These are phyloP conservation scores for Gymnobelideus leadbeateri DNA, from an alignment of 2,113 vertebrate genomes.

Conservation along the genomic window DNA sequence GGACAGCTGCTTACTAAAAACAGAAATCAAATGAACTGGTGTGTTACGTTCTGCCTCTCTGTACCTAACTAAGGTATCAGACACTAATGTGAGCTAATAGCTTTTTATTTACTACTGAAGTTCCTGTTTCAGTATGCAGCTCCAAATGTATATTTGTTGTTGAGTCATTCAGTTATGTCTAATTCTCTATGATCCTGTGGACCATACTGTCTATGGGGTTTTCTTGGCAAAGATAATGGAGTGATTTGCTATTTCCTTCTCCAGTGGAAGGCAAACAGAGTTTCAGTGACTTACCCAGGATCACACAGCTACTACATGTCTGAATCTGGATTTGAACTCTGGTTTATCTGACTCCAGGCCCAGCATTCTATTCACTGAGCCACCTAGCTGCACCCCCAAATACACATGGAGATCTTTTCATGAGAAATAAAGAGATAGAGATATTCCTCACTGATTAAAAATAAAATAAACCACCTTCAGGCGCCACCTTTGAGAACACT, in stretches of 20 bases:
- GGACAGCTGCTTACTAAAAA: constrained; percentile 74
- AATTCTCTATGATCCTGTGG: too few relatives aligned
- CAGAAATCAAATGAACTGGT: constrained; percentile 61
- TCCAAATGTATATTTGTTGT: background rate
- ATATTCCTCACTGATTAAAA: background rate
- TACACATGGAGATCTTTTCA: background rate
- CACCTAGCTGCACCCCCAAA: background rate
- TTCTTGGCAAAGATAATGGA: background rate
- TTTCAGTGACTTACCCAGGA: background rate
- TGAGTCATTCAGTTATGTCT: background rate
- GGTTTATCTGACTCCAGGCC: background rate
- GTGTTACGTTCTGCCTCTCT: constrained; percentile 24
- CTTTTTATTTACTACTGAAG: constrained; percentile 42
- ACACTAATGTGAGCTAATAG: constrained; percentile 61
- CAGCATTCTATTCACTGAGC: background rate
- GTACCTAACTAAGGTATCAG: constrained; percentile 47
- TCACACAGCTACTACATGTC: background rate
- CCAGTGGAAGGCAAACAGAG: background rate
- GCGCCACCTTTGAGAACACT: background rate
- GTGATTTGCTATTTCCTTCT: background rate
- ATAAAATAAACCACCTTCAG: background rate
- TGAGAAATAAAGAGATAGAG: background rate
- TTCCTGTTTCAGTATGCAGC: constrained; percentile 55
- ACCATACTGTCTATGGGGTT: background rate
- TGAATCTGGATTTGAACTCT: background rate